Percentiles rank a stretch among this genome's conserved stretches.
These are phyloP conservation scores for Aethes cnicana DNA, from an alignment of 2,888 invertebrate species.

Conservation along the genomic window DNA sequence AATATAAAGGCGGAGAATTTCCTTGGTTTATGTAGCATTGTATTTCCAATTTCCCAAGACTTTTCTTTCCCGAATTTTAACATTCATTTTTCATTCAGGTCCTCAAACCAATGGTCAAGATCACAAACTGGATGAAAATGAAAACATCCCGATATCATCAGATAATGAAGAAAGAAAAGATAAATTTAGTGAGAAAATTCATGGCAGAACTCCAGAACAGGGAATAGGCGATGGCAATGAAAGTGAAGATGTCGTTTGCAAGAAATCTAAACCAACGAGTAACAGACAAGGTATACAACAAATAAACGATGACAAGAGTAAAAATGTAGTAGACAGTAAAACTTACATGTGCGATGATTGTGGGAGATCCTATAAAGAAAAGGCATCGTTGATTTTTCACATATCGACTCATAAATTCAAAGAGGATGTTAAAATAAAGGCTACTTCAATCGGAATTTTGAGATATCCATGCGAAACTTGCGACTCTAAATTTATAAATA, in stretches of 20 bases:
- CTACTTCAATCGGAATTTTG: not conserved
- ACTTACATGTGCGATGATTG: not conserved
- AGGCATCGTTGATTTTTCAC: not conserved
- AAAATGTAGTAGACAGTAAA: not conserved
- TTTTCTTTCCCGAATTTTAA: no score
- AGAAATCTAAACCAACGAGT: not conserved
- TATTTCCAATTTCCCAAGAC: no score
- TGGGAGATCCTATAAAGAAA: not conserved
- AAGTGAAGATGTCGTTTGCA: no score
- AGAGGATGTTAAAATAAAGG: not conserved
- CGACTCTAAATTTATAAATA: not conserved
- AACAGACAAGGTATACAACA: not conserved
- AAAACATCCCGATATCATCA: not conserved
- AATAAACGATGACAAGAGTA: not conserved
- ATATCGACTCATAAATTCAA: not conserved
- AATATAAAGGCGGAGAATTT: no score
- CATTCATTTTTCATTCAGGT: no score
- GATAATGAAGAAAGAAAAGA: no score
- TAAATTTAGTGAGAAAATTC: not conserved
- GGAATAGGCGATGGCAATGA: no score
- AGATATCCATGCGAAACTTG: conserved; percentile 10
- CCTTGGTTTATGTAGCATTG: no score
- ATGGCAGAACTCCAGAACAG: no score
- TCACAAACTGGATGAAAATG: not conserved
- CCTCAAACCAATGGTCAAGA: no score